Evolutionary conservation across 2,113 vertebrate genomes (phyloP).

Genomic region (Prinia subflava): DNA sequence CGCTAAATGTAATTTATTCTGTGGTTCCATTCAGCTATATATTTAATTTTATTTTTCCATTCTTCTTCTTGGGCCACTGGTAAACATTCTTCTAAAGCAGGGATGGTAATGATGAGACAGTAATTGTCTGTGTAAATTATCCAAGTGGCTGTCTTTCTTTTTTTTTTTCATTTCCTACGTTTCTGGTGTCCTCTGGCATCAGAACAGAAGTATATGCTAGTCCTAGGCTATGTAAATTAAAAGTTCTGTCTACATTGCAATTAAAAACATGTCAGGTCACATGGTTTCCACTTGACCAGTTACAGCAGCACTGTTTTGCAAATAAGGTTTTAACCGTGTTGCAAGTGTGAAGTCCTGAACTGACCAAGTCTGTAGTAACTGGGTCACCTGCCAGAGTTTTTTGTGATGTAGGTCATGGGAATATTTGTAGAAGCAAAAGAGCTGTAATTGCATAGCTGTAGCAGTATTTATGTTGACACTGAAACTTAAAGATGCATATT

Average conservation of each 20-base stretch:
- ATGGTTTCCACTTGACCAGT: not conserved
- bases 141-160: not conserved
- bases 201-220: conserved; percentile 19
- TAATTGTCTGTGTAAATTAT: conserved; percentile 37
- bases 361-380: conserved; percentile 32
- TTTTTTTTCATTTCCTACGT: not conserved
- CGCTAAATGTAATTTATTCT: conserved; percentile 39
- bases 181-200: conserved; percentile 46
- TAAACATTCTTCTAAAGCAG: conserved; percentile 19
- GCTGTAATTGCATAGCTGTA: not conserved
- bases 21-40: conserved; percentile 26
- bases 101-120: conserved; percentile 15
- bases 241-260: not conserved
- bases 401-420: not conserved
- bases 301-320: conserved; percentile 17
- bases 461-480: not conserved
- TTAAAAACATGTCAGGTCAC: not conserved
- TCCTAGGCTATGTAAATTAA: conserved; percentile 6
- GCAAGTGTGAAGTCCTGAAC: conserved; percentile 35
- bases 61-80: conserved; percentile 5
- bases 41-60: conserved; percentile 20
- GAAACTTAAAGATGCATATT: not conserved
- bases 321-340: conserved; percentile 39
- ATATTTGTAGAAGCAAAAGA: conserved; percentile 29
- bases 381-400: conserved; percentile 10